Percentiles rank a stretch among this genome's conserved stretches.
These are phyloP conservation scores for Papilio xuthus DNA, from an alignment of 1,140 invertebrate genomes.

Conservation along the genomic window DNA sequence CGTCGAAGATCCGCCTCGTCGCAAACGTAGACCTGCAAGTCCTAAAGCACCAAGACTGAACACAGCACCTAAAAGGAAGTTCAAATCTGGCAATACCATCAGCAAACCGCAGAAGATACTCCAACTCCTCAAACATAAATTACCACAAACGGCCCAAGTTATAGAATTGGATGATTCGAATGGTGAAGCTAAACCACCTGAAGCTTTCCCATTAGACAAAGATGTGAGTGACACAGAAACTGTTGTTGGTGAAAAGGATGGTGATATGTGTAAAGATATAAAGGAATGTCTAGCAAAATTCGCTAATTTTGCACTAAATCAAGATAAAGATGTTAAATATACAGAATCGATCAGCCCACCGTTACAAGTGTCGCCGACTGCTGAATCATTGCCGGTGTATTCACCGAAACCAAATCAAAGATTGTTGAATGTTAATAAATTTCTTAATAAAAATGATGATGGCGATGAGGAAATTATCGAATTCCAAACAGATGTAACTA, in stretches of 20 bases:
- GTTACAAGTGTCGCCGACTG: conserved; percentile 71
- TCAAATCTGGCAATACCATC: conserved; percentile 57
- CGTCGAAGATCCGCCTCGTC: conserved; percentile 65
- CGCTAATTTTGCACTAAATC: conserved; percentile 66
- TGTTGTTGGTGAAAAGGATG: conserved; percentile 70
- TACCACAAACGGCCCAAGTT: conserved; percentile 46
- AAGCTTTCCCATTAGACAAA: conserved; percentile 67
- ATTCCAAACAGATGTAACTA: conserved; percentile 46
- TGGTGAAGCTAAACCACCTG: conserved; percentile 63
- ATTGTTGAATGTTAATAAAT: conserved; percentile 64
- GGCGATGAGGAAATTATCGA: conserved; percentile 47
- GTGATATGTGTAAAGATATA: conserved; percentile 69
- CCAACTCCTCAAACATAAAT: conserved; percentile 69
- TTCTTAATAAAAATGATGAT: conserved; percentile 53
- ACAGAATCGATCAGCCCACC: conserved; percentile 71
- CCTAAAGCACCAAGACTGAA: conserved; percentile 61
- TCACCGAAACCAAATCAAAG: conserved; percentile 61
- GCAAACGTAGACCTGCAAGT: conserved; percentile 59
- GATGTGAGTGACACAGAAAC: conserved; percentile 71
- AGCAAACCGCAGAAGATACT: conserved; percentile 68
- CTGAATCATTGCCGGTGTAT: conserved; percentile 65
- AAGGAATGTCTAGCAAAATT: conserved; percentile 74
- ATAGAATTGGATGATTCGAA: conserved; percentile 55
- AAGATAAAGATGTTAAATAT: conserved; percentile 51
- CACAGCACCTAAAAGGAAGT: conserved; percentile 65